Evolutionary conservation across 1,140 invertebrate species (phyloP), one percentile per base, ranked within the genome.

Genomic region (Atopsyche davidsoni): DNA sequence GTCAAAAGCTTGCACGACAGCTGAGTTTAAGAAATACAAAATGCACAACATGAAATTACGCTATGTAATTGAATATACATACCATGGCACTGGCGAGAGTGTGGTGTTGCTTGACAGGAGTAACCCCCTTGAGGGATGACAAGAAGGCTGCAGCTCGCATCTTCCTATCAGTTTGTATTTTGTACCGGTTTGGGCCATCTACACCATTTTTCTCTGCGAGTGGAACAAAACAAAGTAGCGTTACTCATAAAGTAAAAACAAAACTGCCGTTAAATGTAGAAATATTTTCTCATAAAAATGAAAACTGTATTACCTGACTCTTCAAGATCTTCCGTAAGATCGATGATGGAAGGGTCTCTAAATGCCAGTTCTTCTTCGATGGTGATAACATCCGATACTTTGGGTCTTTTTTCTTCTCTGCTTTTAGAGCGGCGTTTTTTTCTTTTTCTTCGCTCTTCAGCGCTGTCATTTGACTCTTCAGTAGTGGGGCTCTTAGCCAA

Each of bases 1-100:
- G n/a, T n/a, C n/a, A n/a, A n/a, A n/a, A n/a, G n/a, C n/a, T n/a
- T n/a, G n/a, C n/a, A n/a, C n/a, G n/a, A n/a, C n/a, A n/a, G n/a
- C n/a, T n/a, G n/a, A n/a, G n/a, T n/a, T n/a, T n/a, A n/a, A n/a
- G n/a, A n/a, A n/a, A n/a, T n/a, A n/a, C n/a, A n/a, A n/a, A n/a
- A n/a, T n/a, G n/a, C n/a, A n/a, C n/a, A n/a, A n/a, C n/a, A n/a
- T n/a, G n/a, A n/a, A 28, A 28, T 28, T 28, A 28, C 6, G n/a
- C n/a, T 28, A 28, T 7, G 7, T 28, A 28, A 7, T 28, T 28
- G 17, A 41, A 14, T 2, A 16, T 14, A 45, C 32, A 32, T 45
- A 57, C 59, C 69, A 70, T 70, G 19, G 68, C 68, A 60, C 69
- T 72, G 40, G 68, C 70, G 1, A 72, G 58, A 2, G 70, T 68